Base-by-base conservation (phyloP, 2,113 vertebrate species). In the Leucoraja erinaceus region DNA sequence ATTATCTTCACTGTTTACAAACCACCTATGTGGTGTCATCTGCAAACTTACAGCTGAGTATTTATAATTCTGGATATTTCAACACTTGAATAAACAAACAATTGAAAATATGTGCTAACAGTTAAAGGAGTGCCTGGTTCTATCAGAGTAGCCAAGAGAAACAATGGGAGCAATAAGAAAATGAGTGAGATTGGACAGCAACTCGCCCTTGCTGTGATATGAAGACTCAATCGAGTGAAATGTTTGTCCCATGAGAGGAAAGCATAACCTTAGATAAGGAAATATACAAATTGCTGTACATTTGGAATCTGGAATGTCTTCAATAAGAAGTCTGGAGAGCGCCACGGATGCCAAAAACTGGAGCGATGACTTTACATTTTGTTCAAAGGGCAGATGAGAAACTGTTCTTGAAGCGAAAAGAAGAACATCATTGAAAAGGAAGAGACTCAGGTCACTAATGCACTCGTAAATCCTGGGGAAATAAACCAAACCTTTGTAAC, bases 381-480 rank as follows among this genome's bases (percentile, higher is more conserved):
- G 56, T n/a, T 96, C 93, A 95, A 97, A 98, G 1, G 96, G 96
- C 22, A 93, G 94, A 9, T 97, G 94, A 22, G 93, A 94, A 10
- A 94, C 95, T 2, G 72, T 93, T 63, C 94, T 94, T 31, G 93
- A 94, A 0, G 95, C 96, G 94, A 98, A 63, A 76, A 97, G 94
- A 93, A 97, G 91, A 8, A 94, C 94, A 0, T 97, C 97, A 0
- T 94, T 97, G 93, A 98, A 97, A 93, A 98, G 96, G 94, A 98
- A 97, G 93, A 97, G 94, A n/a, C 96, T 96, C 70, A 97, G 94
- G 1, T 98, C 96, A 0, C 0, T 94, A 74, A 93, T 94, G 0
- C 97, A 96, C 94, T 97, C 95, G 0, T 95, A 97, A 33, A 95
- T 93, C 93, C 97, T 97, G 66, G 47, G 77, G 94, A 84, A 76